Evolutionary conservation across 1,140 invertebrate species (phyloP).

Genomic region (Himalopsyche phryganea): DNA sequence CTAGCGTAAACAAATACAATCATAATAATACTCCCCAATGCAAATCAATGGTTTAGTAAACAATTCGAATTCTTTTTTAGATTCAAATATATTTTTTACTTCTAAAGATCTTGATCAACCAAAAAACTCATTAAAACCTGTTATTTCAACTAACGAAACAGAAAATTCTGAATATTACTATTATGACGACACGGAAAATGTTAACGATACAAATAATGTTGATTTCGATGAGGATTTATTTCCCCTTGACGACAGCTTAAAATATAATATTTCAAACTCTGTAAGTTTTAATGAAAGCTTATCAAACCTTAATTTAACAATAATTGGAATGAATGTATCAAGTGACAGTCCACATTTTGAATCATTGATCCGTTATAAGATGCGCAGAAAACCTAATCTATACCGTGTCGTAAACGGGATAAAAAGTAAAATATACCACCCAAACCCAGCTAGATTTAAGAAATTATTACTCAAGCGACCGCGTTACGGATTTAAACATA

Average conservation of each 20-base stretch:
- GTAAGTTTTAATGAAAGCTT: background rate
- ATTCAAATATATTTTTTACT: constrained; percentile 18
- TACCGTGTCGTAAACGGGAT: constrained; percentile 26
- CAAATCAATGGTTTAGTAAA: background rate
- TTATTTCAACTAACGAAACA: background rate
- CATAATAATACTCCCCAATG: no score
- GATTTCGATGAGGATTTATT: constrained; percentile 19
- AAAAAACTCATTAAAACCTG: no score
- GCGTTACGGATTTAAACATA: no score
- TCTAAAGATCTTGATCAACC: constrained; percentile 11
- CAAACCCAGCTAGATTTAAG: constrained; percentile 20
- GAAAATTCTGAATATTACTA: constrained; percentile 27
- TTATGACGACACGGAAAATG: constrained; percentile 23
- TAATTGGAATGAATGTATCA: constrained; percentile 1
- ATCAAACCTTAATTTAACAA: no score
- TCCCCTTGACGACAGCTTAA: constrained; percentile 12
- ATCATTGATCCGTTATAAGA: constrained; percentile 18
- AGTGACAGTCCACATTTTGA: constrained; percentile 24
- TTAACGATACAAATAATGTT: constrained; percentile 16
- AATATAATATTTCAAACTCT: constrained; percentile 5
- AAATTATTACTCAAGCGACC: background rate
- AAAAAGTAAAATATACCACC: constrained; percentile 20
- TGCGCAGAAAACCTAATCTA: constrained; percentile 12
- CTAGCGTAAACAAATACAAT: no score
- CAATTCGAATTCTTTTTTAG: background rate